phyloP scores from a whole-genome alignment of 2,888 invertebrate genomes.

The Cremastinae sp. region DNA sequence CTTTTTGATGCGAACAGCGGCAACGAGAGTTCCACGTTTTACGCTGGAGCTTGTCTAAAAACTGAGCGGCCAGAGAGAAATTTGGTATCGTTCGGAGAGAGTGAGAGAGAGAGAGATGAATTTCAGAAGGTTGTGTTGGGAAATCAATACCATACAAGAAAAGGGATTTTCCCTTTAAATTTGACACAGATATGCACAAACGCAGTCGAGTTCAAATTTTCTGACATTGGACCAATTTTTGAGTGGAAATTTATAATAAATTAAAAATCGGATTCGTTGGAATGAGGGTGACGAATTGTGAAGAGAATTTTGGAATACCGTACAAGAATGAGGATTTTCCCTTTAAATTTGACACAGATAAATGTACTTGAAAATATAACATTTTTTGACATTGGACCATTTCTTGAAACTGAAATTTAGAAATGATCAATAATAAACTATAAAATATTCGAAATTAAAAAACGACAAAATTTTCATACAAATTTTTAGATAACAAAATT shows the following conservation, averaged over 20 bases:
- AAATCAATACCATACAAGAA: constrained; percentile 53
- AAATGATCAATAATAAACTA: too few species aligned
- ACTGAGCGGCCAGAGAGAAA: constrained; percentile 20
- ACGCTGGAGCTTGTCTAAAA: constrained; percentile 18
- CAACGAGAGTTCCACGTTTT: neutral
- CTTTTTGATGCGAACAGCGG: constrained; percentile 10
- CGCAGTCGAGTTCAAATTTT: neutral
- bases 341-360: too few species aligned
- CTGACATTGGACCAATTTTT: too few species aligned
- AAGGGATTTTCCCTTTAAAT: constrained; percentile 10
- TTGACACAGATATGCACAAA: too few species aligned
- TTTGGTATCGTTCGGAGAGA: constrained; percentile 44
- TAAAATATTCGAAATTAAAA: too few species aligned
- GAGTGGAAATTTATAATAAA: too few species aligned
- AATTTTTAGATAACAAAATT: too few species aligned
- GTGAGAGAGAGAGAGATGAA: constrained; percentile 17
- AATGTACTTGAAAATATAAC: too few species aligned
- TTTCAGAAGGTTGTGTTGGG: constrained; percentile 31
- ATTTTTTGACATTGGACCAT: too few species aligned
- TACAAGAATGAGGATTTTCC: constrained; percentile 25
- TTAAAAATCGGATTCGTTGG: constrained; percentile 41
- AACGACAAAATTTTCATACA: too few species aligned
- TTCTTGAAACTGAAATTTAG: too few species aligned
- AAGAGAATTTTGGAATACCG: constrained; percentile 38
- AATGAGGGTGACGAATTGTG: too few species aligned